Base-by-base conservation (phyloP, 2,113 vertebrate genomes). In the Xyliphius kryptos region DNA sequence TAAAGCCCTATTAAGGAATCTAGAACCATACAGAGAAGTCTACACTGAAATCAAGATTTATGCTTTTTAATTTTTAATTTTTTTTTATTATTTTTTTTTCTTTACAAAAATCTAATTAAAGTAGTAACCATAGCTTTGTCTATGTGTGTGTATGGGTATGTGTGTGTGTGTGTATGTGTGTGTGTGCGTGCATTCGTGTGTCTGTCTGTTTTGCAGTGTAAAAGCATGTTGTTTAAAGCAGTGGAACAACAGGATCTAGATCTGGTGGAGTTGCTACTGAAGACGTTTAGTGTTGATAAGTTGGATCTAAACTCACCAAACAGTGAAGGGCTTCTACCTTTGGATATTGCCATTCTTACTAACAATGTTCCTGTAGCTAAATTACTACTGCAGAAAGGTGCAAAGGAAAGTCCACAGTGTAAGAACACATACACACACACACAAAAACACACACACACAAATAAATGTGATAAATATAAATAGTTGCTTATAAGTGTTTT, bases 341-440 rank as follows among this genome's bases (percentile, higher is more conserved):
- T 95, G 46, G 93, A 95, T 65, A 87, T 95, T 0, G 91, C 92
- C 59, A 90, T 95, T 79, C 94, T 95, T 90, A 94, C 93, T 76
- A 95, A 94, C 85, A 94, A 94, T 0, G 81, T 88, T 17, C 93
- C 92, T 53, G 91, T 94, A 11, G 92, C 92, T 61, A 90, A 85
- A 77, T 84, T 89, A 22, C 78, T 95, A 53, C 85, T 95, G 63
- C 82, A 84, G 52, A 88, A 91, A 0, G 92, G 92, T 26, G 91
- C 91, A 1, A 92, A 92, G 75, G 92, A 95, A 78, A 95, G 92
- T 62, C 92, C 92, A 0, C 91, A 93, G 81, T 95, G 92, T 95
- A 78, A 92, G 92, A 60, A 21, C 13, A 68, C 2, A 62, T 44
- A 10, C 67, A 44, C n/a, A 40, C 21, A 12, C 7, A 21, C 47